Conservation (phyloP, 2,888 invertebrate species). For the Eilema sororculum region DNA sequence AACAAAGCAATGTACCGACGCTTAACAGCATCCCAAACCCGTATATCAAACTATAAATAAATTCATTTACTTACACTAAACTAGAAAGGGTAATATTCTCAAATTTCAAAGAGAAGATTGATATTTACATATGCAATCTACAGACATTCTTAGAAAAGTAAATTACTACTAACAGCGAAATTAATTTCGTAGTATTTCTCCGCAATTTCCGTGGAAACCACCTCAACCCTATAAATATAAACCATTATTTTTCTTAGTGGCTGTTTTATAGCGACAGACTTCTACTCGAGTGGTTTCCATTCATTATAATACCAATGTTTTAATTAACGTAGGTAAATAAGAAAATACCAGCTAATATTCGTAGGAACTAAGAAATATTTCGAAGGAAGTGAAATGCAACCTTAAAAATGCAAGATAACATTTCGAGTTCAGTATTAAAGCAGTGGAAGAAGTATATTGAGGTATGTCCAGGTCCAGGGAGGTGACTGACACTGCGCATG, state of each 20-base stretch:
- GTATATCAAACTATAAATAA: conserved; percentile 37
- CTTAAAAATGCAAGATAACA: no score
- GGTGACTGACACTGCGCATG: neutral
- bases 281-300: neutral
- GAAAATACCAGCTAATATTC: neutral
- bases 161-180: neutral
- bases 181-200: neutral
- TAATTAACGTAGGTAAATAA: neutral
- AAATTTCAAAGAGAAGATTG: no score
- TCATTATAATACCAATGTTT: neutral
- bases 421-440: neutral
- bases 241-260: neutral
- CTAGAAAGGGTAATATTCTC: neutral
- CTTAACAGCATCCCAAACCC: conserved; percentile 30
- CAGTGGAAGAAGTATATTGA: neutral
- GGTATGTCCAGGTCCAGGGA: neutral
- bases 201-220: neutral
- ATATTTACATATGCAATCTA: neutral
- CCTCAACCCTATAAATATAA: no score
- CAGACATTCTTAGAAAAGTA: neutral
- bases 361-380: neutral
- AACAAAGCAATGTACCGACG: conserved; percentile 19
- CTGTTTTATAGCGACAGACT: neutral
- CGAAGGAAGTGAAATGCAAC: no score
- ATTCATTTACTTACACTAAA: conserved; percentile 37